Evolutionary conservation across 1,140 invertebrate species (phyloP).

Genomic region (Babylonia areolata): DNA sequence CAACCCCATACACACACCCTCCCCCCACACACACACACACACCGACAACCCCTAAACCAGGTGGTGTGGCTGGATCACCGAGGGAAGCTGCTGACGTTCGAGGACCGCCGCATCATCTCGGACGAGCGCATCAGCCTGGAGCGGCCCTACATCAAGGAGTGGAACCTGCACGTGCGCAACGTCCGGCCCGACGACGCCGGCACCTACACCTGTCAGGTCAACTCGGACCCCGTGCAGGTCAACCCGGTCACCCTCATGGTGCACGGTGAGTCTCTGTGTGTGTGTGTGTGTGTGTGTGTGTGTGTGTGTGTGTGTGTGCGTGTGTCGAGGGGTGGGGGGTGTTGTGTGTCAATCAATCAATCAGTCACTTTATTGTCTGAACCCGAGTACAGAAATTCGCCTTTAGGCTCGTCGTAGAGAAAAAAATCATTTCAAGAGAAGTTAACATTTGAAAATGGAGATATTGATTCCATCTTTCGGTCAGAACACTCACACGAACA

Average conservation of each 20-base stretch:
- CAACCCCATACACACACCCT: too few species aligned
- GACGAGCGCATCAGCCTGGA: constrained; percentile 70
- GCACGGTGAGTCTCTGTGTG: constrained; percentile 50
- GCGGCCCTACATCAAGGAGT: constrained; percentile 66
- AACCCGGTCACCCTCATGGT: constrained; percentile 55
- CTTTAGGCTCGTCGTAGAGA: too few species aligned
- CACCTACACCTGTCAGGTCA: constrained; percentile 69
- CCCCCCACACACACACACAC: constrained; percentile 2
- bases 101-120: constrained; percentile 63
- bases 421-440: too few species aligned
- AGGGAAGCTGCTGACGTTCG: constrained; percentile 58
- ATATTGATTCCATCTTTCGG: too few species aligned
- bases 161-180: constrained; percentile 70
- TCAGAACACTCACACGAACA: too few species aligned
- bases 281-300: background rate
- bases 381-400: too few species aligned
- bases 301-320: background rate
- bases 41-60: too few species aligned
- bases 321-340: too few species aligned
- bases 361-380: too few species aligned
- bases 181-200: constrained; percentile 62
- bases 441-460: too few species aligned
- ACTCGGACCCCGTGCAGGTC: constrained; percentile 68
- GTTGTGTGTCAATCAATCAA: too few species aligned
- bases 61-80: constrained; percentile 66